Base-by-base conservation (phyloP, 1,140 invertebrate species). In the Drosophila bifasciata region DNA sequence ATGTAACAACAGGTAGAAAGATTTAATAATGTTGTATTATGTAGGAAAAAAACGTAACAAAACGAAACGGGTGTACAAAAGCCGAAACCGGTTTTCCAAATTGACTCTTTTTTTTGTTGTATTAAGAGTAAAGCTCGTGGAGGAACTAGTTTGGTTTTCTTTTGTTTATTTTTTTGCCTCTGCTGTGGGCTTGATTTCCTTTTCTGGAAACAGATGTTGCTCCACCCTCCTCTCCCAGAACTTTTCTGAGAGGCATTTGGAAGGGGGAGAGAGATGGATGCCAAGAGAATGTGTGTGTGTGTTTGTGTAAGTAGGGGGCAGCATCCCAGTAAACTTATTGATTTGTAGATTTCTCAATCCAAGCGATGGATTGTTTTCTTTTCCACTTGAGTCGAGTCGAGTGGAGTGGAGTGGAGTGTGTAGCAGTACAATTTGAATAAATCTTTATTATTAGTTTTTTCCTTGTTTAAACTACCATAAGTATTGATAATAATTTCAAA, bases 131-230 rank as follows among this genome's bases (percentile, higher is more conserved):
- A 84, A 81, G 69, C 77, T 88, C 50, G 59, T 46, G 53, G 41
- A 88, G 78, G 83, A 86, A 86, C 81, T 81, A 88, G 81, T 86
- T 85, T 85, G 45, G 70, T 43, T 76, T 85, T 57, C 49, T 67
- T 61, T 59, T 85, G 57, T 72, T 71, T 68, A 74, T 78, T 74
- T 75, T 59, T 46, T 74, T 43, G 45, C 56, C 60, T 17, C 28
- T 53, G 53, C 32, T 63, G 32, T 50, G 46, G 43, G 46, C 56
- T 58, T 46, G 50, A 71, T 88, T 88, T 88, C 81, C 83, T 88
- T 86, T 86, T 81, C 69, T 69, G 83, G 77, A 69, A 86, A 86
- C 81, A 86, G 67, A 86, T 85, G 83, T 75, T 86, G 83, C 62
- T 36, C 32, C 11, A 4, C 32, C 25, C 8, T 1, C 28, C 32